These are phyloP conservation scores for Formicarius rufipectus DNA, from an alignment of 2,113 vertebrate genomes.

Conservation along the genomic window DNA sequence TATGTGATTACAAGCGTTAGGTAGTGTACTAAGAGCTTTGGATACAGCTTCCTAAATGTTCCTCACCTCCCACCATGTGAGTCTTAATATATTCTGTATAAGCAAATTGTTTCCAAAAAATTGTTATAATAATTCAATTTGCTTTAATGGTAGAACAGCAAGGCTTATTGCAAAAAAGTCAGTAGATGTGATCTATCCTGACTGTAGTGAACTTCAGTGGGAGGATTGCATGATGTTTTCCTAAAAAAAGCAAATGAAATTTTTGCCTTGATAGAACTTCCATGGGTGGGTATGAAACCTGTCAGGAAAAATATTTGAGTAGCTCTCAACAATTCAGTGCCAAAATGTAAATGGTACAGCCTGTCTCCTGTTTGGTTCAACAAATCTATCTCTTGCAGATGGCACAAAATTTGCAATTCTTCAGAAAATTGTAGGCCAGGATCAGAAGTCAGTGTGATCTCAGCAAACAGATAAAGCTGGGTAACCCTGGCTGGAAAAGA, in stretches of 20 bases:
- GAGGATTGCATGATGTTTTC: neutral
- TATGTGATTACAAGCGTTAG: neutral
- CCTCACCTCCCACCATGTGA: neutral
- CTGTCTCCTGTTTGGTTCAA: neutral
- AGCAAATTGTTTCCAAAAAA: neutral
- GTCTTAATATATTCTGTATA: neutral
- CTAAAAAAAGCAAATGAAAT: neutral
- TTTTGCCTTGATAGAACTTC: neutral
- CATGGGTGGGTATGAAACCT: neutral
- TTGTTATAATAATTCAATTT: neutral
- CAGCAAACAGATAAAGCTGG: no score
- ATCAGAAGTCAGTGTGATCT: neutral
- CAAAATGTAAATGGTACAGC: neutral
- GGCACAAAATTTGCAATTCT: neutral
- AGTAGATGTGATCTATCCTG: neutral
- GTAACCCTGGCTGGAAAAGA: neutral
- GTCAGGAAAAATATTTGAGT: neutral
- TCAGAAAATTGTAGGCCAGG: neutral
- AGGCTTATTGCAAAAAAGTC: neutral
- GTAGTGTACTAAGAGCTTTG: neutral
- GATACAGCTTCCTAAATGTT: neutral
- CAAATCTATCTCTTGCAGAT: neutral
- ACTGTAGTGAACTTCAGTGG: neutral
- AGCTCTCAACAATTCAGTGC: neutral
- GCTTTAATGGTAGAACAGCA: neutral